Percentiles rank a stretch among this genome's conserved stretches.
These are phyloP conservation scores for Ichneumoninae sp. DNA, from an alignment of 2,888 invertebrate species.

Conservation along the genomic window DNA sequence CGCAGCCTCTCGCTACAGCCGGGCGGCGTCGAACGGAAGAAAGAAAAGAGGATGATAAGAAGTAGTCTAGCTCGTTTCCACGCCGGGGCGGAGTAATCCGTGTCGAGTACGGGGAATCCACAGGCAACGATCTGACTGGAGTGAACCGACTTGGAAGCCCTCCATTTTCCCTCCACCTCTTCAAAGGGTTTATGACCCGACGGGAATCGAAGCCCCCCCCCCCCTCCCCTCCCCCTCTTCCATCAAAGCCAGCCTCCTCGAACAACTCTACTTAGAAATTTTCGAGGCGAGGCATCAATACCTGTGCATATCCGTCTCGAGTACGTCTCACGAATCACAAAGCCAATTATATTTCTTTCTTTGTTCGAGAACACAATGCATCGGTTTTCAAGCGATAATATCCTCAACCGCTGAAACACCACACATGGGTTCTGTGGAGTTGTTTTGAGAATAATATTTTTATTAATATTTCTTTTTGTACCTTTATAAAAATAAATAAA, in stretches of 20 bases:
- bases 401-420: background rate
- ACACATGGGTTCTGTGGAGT: too few species aligned
- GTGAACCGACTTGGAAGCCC: constrained; percentile 51
- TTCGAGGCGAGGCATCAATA: constrained; percentile 44
- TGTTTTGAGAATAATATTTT: too few species aligned
- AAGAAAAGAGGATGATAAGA: constrained; percentile 55
- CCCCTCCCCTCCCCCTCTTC: background rate
- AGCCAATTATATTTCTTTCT: constrained; percentile 43
- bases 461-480: too few species aligned
- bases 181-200: constrained; percentile 57
- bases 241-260: constrained; percentile 8
- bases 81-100: constrained; percentile 33
- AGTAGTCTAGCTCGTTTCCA: constrained; percentile 46
- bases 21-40: constrained; percentile 21
- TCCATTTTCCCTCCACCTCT: constrained; percentile 15
- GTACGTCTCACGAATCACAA: constrained; percentile 46
- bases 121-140: constrained; percentile 44
- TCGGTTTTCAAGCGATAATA: background rate
- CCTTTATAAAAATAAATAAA: too few species aligned
- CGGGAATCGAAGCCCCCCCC: background rate
- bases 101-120: constrained; percentile 56
- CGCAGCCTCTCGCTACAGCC: background rate
- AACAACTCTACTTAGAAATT: constrained; percentile 27
- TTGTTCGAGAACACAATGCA: too few species aligned
- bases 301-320: constrained; percentile 57